Conservation (phyloP, 92 coral and sea anemone species). For the Umimayanthus chanpuru region DNA sequence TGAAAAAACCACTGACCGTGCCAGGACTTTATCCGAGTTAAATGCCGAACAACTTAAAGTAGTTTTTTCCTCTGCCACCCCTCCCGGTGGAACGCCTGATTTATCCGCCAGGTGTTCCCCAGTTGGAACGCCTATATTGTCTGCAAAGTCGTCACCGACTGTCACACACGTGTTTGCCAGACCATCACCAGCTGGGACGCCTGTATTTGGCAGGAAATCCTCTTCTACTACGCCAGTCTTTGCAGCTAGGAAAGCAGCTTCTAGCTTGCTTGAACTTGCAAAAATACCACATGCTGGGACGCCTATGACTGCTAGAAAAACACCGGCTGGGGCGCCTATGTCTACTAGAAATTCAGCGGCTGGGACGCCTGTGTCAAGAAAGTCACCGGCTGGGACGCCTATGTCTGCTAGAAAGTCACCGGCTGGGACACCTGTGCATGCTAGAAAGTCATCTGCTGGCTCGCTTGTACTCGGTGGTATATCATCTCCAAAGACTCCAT, state of each 20-base stretch:
- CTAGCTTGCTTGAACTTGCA: neutral
- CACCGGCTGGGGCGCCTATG: neutral
- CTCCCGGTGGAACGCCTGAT: neutral
- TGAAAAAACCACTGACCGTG: constrained; percentile 19
- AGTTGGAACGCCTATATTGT: constrained; percentile 4
- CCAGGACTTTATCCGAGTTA: constrained; percentile 15
- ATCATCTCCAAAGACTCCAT: neutral
- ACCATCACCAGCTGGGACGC: constrained; percentile 24
- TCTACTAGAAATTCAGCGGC: too few relatives aligned
- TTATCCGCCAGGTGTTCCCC: neutral
- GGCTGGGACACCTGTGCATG: too few relatives aligned
- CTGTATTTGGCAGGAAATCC: constrained; percentile 27
- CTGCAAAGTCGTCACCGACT: neutral
- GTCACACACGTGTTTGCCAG: constrained; percentile 17
- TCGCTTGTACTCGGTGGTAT: neutral
- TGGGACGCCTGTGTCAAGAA: too few relatives aligned
- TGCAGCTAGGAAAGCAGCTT: neutral
- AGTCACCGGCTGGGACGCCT: too few relatives aligned
- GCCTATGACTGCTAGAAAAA: neutral
- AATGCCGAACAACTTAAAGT: constrained; percentile 12
- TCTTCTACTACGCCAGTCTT: neutral
- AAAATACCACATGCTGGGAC: neutral
- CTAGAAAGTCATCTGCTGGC: neutral
- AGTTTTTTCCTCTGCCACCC: neutral
- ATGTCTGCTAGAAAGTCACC: too few relatives aligned